Evolutionary conservation across 2,797 vertebrate genomes (phyloP).

Genomic region (Salmo trutta): DNA sequence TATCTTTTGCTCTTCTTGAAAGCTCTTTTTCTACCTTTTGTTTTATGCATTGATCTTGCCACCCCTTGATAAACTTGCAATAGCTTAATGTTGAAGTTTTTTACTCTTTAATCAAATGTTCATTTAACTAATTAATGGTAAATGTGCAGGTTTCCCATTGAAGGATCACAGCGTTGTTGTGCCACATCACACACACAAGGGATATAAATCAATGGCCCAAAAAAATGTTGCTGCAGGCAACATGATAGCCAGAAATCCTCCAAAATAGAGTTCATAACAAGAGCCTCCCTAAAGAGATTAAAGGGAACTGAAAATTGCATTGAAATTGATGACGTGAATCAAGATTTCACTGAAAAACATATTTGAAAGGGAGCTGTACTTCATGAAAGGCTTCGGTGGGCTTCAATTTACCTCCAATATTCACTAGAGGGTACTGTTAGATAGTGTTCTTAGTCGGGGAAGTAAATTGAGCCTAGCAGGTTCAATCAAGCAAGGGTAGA

Average conservation of each 20-base stretch:
- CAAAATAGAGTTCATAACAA: neutral
- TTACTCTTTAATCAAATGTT: neutral
- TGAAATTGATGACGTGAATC: neutral
- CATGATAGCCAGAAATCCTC: too few relatives aligned
- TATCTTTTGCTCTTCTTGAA: too few relatives aligned
- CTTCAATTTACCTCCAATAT: conserved; percentile 14
- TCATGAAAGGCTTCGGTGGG: neutral
- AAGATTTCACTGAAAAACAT: neutral
- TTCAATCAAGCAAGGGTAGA: neutral
- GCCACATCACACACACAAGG: neutral
- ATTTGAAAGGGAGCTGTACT: neutral
- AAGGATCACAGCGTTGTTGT: neutral
- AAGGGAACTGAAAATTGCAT: neutral
- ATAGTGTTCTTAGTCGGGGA: neutral
- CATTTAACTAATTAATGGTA: neutral
- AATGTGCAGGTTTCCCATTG: neutral
- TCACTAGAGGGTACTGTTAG: conserved; percentile 50
- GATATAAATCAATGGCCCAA: neutral
- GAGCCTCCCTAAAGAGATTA: neutral
- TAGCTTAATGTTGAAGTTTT: neutral
- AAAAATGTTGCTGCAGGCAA: too few relatives aligned
- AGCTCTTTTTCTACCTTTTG: neutral
- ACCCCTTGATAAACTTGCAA: neutral
- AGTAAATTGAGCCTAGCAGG: neutral
- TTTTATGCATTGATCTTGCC: neutral